Conservation (phyloP, 2,888 invertebrate genomes). For the Drosophila picticornis region DNA sequence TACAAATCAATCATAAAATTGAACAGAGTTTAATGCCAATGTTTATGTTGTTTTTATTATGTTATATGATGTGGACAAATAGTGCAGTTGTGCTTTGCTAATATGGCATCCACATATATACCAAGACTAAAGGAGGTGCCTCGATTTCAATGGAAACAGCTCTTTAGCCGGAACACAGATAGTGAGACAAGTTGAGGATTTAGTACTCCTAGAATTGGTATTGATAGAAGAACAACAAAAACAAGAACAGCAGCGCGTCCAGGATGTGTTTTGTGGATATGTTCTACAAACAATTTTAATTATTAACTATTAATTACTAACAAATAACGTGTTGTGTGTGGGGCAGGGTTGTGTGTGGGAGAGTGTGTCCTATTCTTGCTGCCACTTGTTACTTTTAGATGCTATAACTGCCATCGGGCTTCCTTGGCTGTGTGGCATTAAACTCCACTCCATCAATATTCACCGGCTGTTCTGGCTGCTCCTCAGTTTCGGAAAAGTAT, state of each 20-base stretch:
- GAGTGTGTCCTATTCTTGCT: background rate
- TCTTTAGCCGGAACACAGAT: background rate
- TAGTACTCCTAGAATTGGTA: too few species aligned
- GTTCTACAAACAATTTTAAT: background rate
- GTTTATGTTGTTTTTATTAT: background rate
- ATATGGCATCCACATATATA: background rate
- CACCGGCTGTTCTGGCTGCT: constrained; percentile 82
- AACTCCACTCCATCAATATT: constrained; percentile 82
- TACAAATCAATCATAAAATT: background rate
- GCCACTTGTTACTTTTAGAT: constrained; percentile 62
- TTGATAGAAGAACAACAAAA: background rate
- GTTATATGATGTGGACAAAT: background rate
- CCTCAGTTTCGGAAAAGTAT: constrained; percentile 87
- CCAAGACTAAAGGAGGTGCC: background rate
- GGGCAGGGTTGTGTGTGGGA: background rate
- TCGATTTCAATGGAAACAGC: background rate
- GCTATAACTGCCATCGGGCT: constrained; percentile 83
- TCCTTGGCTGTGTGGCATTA: constrained; percentile 71
- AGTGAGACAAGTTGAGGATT: background rate
- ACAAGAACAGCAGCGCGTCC: background rate
- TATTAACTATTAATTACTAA: background rate
- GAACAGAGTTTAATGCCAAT: background rate
- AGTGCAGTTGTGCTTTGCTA: too few species aligned
- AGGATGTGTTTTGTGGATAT: background rate
- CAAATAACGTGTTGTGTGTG: background rate